Conservation (phyloP, 2,888 invertebrate species). For the Psylliodes chrysocephalus region DNA sequence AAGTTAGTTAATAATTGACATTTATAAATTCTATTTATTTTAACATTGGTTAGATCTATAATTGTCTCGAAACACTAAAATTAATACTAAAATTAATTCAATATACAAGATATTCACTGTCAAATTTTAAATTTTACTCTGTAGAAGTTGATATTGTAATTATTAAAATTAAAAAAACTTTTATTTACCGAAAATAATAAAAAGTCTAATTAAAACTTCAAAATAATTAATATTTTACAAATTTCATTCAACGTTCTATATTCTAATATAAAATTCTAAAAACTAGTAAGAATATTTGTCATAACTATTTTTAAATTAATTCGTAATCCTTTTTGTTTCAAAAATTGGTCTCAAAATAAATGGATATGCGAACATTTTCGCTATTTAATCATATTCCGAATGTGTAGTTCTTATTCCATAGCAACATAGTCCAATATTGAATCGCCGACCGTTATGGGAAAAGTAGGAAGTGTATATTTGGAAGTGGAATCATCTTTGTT, state of each 20-base stretch:
- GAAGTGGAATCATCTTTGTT: conserved; percentile 52
- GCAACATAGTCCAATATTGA: conserved; percentile 54
- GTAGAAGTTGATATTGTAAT: no score
- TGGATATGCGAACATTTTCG: conserved; percentile 12
- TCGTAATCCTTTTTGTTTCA: background rate
- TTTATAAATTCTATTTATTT: background rate
- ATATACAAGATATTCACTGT: no score
- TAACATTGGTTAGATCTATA: background rate
- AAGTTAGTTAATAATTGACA: background rate
- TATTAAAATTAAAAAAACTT: no score
- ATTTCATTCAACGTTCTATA: no score
- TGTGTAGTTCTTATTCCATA: conserved; percentile 36
- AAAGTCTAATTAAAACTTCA: no score
- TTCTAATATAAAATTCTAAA: background rate
- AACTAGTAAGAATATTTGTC: background rate
- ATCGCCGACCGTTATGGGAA: conserved; percentile 55
- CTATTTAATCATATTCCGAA: conserved; percentile 6
- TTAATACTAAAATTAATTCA: no score
- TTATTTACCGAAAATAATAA: no score
- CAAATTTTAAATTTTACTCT: no score
- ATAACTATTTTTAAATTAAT: background rate
- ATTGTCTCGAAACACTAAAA: background rate
- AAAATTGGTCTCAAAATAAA: conserved; percentile 29
- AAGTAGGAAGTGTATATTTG: conserved; percentile 45
- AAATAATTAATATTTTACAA: no score